Base-by-base conservation (phyloP, 35 echinoderm and acorn worm species). In the Apostichopus parvimensis region DNA sequence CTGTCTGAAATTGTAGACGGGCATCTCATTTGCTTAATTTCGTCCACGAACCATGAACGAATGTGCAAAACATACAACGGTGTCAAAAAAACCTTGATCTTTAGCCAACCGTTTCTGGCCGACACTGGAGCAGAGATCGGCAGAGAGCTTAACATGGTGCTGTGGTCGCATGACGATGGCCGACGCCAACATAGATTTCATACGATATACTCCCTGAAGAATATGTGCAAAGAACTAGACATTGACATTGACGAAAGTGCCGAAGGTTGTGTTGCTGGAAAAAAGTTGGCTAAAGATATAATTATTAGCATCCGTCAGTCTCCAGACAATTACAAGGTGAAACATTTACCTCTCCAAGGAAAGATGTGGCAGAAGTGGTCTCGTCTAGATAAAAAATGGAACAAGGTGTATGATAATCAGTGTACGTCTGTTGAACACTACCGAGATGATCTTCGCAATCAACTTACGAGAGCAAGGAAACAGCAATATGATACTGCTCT, bases 361-460 rank as follows among this genome's bases (percentile, higher is more conserved):
- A 53, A 8, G 55, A 20, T 57, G 18, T 85, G 82, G 82, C 26
- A 85, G 54, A 55, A 85, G 55, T 85, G 82, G 82, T 10, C 52
- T 0, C 5, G 20, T 18, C 56, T 85, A 21, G 82, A 85, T 85
- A 53, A 28, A 85, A 53, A 18, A 55, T 85, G 77, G 77, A 79
- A 20, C 56, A 60, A 85, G 56, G 57, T 21, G 14, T 22, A 57
- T 54, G 82, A 9, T 11, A 13, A 85, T 57, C 53, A 60, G 7
- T 79, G 52, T 79, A 22, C 22, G 11, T 79, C 77, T 23, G 45
- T 79, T 20, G 77, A 79, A 2, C 77, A 79, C 22, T 79, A 79
- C 22, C 77, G 12, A 28, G 77, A 34, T 6, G 1, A 25, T 79
- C 18, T 79, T 52, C 18, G 8, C 0, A 0, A 52, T 15, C 22